Evolutionary conservation across 1,140 invertebrate species (phyloP).

Genomic region (Brachionus paranguensis): DNA sequence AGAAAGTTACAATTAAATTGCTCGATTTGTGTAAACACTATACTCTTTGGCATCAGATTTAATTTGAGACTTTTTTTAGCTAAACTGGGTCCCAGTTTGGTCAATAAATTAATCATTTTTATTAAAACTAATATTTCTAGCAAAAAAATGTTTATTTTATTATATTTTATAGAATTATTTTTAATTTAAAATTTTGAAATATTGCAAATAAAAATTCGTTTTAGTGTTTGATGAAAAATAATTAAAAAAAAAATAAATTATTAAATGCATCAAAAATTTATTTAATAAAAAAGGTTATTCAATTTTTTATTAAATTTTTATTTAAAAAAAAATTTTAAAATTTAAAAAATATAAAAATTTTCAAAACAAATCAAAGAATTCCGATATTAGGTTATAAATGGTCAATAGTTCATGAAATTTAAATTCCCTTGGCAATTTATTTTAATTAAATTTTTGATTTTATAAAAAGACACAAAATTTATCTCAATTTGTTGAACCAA

Average conservation of each 20-base stretch:
- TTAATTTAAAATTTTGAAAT: conserved; percentile 12
- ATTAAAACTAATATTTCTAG: background rate
- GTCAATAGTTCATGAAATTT: no score
- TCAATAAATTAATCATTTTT: conserved; percentile 4
- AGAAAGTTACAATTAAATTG: background rate
- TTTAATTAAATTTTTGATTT: background rate
- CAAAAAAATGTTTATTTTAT: background rate
- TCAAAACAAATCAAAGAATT: no score
- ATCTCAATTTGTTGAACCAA: background rate
- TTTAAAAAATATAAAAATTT: no score
- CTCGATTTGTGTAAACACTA: background rate
- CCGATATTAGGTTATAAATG: no score
- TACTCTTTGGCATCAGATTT: background rate
- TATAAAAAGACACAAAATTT: background rate
- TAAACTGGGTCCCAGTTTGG: background rate
- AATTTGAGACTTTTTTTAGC: background rate
- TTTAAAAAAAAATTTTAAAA: no score
- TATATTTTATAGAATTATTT: conserved; percentile 1
- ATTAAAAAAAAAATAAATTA: no score
- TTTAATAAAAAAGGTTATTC: background rate
- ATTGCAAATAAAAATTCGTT: background rate
- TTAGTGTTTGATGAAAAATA: background rate
- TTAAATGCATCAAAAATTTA: background rate
- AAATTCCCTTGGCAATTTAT: no score
- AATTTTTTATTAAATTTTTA: background rate